phyloP scores from a whole-genome alignment of 1,140 invertebrate genomes.

The Solen grandis region DNA sequence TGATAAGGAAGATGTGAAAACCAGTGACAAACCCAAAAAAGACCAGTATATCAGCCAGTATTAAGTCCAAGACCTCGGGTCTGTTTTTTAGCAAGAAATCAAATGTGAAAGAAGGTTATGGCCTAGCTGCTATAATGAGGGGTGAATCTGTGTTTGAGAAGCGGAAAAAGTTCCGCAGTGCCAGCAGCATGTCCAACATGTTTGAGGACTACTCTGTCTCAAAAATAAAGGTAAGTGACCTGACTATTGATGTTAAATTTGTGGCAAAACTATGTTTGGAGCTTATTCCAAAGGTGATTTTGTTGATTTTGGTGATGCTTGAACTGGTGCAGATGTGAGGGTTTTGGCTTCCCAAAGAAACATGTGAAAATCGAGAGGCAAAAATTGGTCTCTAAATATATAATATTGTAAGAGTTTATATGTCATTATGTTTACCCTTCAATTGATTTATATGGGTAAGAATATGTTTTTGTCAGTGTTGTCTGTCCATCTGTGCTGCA shows the following conservation, averaged over 20 bases:
- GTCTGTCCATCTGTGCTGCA: too few species aligned
- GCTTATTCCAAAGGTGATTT: background rate
- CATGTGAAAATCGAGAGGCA: too few species aligned
- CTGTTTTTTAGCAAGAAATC: conserved; percentile 21
- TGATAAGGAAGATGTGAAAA: too few species aligned
- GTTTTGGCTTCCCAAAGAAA: too few species aligned
- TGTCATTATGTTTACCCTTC: too few species aligned
- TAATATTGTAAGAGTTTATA: too few species aligned
- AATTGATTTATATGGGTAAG: too few species aligned
- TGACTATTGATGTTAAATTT: background rate
- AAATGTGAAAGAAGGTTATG: conserved; percentile 33
- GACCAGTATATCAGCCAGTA: background rate
- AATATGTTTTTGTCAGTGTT: too few species aligned
- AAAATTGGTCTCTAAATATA: too few species aligned
- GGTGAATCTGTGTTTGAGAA: conserved; percentile 41
- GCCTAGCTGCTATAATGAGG: conserved; percentile 33
- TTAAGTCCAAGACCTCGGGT: background rate
- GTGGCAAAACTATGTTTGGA: background rate
- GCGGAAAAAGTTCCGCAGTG: conserved; percentile 24
- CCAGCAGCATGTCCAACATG: conserved; percentile 40
- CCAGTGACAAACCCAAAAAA: background rate
- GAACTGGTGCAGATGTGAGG: too few species aligned
- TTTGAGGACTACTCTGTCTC: conserved; percentile 53
- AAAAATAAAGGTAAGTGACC: conserved; percentile 49
- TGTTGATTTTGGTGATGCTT: background rate